Percentiles rank a stretch among this genome's conserved stretches.
phyloP scores from a whole-genome alignment of 2,113 vertebrate species.

The Stegostoma tigrinum region DNA sequence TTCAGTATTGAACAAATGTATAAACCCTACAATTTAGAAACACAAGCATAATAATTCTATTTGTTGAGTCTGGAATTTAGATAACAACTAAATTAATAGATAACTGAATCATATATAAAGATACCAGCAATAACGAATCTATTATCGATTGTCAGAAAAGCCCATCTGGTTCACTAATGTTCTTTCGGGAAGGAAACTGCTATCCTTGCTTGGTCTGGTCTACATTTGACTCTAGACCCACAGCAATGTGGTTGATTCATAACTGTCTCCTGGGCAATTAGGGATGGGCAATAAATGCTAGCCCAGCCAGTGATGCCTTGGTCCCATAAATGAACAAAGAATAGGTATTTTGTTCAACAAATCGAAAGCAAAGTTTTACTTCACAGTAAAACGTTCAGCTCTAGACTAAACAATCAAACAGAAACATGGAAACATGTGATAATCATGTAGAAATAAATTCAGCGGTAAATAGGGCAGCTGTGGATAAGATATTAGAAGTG shows the following conservation, averaged over 20 bases:
- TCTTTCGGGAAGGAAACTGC: too few species aligned
- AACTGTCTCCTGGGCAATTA: too few species aligned
- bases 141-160: too few species aligned
- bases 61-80: neutral
- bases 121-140: neutral
- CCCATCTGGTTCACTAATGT: too few species aligned
- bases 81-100: too few species aligned
- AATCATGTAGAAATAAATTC: neutral
- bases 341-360: neutral
- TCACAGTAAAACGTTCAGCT: neutral
- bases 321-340: neutral
- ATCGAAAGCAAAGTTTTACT: neutral
- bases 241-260: too few species aligned
- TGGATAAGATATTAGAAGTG: neutral
- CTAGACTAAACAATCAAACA: neutral
- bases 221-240: too few species aligned
- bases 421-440: neutral
- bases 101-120: neutral
- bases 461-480: neutral
- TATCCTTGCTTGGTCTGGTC: too few species aligned
- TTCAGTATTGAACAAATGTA: neutral
- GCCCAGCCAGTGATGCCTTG: too few species aligned
- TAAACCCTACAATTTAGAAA: neutral
- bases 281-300: too few species aligned
- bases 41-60: neutral